Conservation (phyloP, 2,113 vertebrate genomes). For the Dipodomys ordii region DNA sequence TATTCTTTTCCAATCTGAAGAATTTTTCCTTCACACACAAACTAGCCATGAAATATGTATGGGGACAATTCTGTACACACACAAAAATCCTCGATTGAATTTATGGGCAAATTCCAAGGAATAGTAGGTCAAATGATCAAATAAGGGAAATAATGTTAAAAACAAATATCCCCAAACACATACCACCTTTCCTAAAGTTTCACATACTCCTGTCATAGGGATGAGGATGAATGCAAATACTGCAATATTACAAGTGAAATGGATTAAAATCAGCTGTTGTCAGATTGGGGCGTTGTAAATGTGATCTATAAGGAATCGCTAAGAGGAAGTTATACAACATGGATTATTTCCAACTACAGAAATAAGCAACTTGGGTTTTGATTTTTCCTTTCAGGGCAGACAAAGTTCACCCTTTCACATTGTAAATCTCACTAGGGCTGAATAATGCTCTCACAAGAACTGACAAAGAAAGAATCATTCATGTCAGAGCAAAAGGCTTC, state of each 20-base stretch:
- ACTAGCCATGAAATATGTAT: slow-evolving; percentile 44
- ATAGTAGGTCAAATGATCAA: slow-evolving; percentile 39
- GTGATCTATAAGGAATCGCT: slow-evolving; percentile 33
- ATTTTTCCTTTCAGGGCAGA: slow-evolving; percentile 84
- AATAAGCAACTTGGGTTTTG: slow-evolving; percentile 74
- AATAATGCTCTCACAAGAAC: slow-evolving; percentile 85
- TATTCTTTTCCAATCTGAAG: neutral
- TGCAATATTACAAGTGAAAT: slow-evolving; percentile 60
- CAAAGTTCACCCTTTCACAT: slow-evolving; percentile 84
- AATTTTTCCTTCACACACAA: neutral
- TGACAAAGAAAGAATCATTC: slow-evolving; percentile 88
- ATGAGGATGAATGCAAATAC: slow-evolving; percentile 74
- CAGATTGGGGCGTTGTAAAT: slow-evolving; percentile 50
- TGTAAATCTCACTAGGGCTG: slow-evolving; percentile 86
- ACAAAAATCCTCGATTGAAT: slow-evolving; percentile 64
- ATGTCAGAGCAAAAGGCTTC: slow-evolving; percentile 85
- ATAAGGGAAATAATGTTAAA: slow-evolving; percentile 67
- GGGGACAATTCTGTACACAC: neutral
- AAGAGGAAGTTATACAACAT: slow-evolving; percentile 18
- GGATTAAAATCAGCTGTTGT: slow-evolving; percentile 71
- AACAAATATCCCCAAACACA: slow-evolving; percentile 52
- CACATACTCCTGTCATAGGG: slow-evolving; percentile 2
- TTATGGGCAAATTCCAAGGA: slow-evolving; percentile 53
- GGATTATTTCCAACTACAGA: slow-evolving; percentile 75
- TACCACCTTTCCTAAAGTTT: slow-evolving; percentile 69